Conservation (phyloP, 2,888 invertebrate species). For the Ryuthela nishihirai region DNA sequence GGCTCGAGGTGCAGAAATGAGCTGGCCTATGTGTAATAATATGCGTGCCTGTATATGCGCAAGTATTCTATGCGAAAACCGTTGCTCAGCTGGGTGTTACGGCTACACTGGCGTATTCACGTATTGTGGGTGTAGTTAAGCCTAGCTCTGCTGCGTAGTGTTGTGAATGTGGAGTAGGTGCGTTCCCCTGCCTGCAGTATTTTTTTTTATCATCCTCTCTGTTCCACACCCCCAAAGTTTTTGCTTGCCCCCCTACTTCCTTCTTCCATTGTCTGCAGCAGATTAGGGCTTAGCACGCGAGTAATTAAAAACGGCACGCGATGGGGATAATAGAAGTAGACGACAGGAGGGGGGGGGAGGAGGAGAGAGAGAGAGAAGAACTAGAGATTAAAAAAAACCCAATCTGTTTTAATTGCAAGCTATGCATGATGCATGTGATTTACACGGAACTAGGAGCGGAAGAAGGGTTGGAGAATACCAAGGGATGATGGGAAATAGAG, state of each 20-base stretch:
- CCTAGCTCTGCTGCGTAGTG: no score
- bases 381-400: constrained; percentile 14
- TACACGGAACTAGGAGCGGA: constrained; percentile 12
- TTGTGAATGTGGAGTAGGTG: no score
- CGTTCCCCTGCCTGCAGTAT: no score
- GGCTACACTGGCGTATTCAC: no score
- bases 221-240: not conserved
- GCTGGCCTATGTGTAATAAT: no score
- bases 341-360: not conserved
- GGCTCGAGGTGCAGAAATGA: no score
- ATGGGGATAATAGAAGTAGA: constrained; percentile 4
- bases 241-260: not conserved
- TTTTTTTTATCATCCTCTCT: no score
- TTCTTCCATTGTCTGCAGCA: not conserved
- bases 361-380: not conserved
- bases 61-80: no score
- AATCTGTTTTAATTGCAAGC: constrained; percentile 27
- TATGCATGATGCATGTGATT: constrained; percentile 20
- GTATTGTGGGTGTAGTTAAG: no score
- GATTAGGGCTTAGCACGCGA: constrained; percentile 24
- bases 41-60: no score
- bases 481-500: not conserved
- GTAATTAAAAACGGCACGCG: constrained; percentile 37
- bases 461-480: not conserved
- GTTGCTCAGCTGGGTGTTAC: no score